phyloP scores from a whole-genome alignment of 30 jellyfish, hydroid and myxozoan species.

The Turritopsis rubra region DNA sequence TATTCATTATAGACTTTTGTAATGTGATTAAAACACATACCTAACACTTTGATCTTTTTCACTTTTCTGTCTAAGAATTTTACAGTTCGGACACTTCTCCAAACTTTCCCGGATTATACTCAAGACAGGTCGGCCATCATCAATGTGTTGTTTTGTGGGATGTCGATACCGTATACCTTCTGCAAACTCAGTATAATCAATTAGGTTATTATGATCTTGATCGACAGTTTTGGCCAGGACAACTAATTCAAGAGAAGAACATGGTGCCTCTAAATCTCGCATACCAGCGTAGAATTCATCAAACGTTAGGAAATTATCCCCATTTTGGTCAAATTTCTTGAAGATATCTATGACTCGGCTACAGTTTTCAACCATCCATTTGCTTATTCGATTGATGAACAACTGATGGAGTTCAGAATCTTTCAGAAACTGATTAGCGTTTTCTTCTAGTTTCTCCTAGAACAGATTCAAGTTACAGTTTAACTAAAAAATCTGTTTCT shows the following conservation, averaged over 20 bases:
- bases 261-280: conserved; percentile 75
- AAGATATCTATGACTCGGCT: conserved; percentile 66
- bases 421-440: conserved; percentile 32
- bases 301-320: conserved; percentile 57
- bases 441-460: conserved; percentile 52
- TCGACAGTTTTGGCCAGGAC: conserved; percentile 57
- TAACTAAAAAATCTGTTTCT: too few relatives aligned
- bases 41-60: conserved; percentile 27
- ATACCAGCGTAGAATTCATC: conserved; percentile 67
- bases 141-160: conserved; percentile 49
- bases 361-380: conserved; percentile 44
- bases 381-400: conserved; percentile 44
- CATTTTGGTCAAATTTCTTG: conserved; percentile 58
- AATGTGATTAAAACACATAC: background rate
- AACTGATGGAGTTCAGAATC: conserved; percentile 40
- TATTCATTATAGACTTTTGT: background rate
- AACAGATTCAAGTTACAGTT: too few relatives aligned
- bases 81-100: conserved; percentile 48
- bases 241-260: conserved; percentile 43
- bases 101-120: conserved; percentile 43
- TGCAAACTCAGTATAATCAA: conserved; percentile 62
- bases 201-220: conserved; percentile 31
- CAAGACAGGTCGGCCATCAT: conserved; percentile 70
- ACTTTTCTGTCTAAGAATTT: conserved; percentile 34
- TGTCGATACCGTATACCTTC: conserved; percentile 56